phyloP scores from a whole-genome alignment of 2,113 vertebrate species.

The Sylvietta virens region DNA sequence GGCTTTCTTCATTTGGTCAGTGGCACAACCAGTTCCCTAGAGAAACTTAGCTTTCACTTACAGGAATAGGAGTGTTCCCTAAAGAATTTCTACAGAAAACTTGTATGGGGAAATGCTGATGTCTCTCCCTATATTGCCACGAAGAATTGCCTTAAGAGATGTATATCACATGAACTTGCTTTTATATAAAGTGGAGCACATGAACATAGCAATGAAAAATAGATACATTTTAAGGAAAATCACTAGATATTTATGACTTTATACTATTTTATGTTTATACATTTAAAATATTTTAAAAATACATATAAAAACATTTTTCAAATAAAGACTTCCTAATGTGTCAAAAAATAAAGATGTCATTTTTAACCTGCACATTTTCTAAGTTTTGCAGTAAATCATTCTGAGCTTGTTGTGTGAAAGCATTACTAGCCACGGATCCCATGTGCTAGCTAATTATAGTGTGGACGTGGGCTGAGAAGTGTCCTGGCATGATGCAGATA shows the following conservation, averaged over 20 bases:
- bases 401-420: neutral
- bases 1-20: neutral
- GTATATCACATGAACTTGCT: neutral
- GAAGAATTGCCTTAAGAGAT: conserved; percentile 20
- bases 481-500: neutral
- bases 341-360: neutral
- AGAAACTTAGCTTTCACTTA: conserved; percentile 45
- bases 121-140: conserved; percentile 35
- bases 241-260: neutral
- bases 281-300: conserved; percentile 1
- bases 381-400: neutral
- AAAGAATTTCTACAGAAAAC: neutral
- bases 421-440: neutral
- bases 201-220: neutral
- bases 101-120: conserved; percentile 34
- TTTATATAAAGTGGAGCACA: conserved; percentile 47
- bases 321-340: neutral
- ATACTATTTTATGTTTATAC: neutral
- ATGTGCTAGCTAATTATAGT: conserved; percentile 10
- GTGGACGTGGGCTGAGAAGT: neutral
- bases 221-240: conserved; percentile 1
- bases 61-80: neutral
- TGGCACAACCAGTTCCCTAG: neutral
- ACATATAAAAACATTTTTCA: conserved; percentile 22
- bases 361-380: neutral